Base-by-base conservation (phyloP, 1,140 invertebrate species). In the Ericerus pela region DNA sequence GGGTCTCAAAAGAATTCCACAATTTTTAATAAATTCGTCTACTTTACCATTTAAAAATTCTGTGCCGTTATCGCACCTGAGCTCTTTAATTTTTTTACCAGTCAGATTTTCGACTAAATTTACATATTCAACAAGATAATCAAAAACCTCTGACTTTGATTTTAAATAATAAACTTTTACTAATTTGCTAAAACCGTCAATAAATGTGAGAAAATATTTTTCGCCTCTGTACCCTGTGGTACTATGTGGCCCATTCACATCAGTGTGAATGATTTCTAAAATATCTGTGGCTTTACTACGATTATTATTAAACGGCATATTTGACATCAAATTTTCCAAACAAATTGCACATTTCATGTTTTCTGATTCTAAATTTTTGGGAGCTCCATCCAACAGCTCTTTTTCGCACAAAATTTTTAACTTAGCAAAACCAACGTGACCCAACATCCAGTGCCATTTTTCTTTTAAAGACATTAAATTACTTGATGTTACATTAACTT, bases 151-250 rank as follows among this genome's bases (percentile, higher is more conserved):
- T 62, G 61, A 57, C 63, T 60, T 26, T 51, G 43, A 57, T 66
- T 65, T 16, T 30, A 14, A 43, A 58, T 47, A 11, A 65, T 14
- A 20, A 58, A 38, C 37, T 65, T 36, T 55, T 10, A 54, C 58
- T 30, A 61, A 63, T 57, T 66, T 59, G 5, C 61, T 62, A 29
- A 55, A 68, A 43, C 67, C 63, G 41, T 67, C 64, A 14, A 66
- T 63, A 54, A 66, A 62, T 0, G 58, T 59, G 4, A 63, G 53
- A 51, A 62, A 62, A 41, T 65, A 68, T 16, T 55, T 60, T 57
- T 60, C 58, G 27, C 58, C 59, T 29, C 62, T 58, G 30, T 52
- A 36, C 14, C 61, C 43, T 10, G 56, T 29, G 2, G 57, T 31
- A 26, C 28, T 41, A 18, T 55, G 43, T 28, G 62, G 58, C 20